A percentile compares a stretch with the other conserved stretches of the same genome.
These are phyloP conservation scores for Meteorus cinctellus DNA, from an alignment of 2,888 invertebrate genomes.

Conservation along the genomic window DNA sequence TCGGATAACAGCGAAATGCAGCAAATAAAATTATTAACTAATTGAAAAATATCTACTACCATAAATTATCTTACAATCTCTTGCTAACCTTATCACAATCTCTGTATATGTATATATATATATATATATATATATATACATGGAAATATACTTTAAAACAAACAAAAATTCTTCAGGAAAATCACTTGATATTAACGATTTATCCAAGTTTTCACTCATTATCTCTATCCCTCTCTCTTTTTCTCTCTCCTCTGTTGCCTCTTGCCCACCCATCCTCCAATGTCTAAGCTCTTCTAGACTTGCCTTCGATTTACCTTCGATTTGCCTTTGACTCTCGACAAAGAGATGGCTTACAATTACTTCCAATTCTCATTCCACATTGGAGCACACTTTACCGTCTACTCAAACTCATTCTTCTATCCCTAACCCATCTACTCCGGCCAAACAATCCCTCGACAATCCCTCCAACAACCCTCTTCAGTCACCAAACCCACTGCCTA, in stretches of 20 bases:
- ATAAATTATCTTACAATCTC: not conserved
- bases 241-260: too few species aligned
- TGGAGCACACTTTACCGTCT: slow-evolving; percentile 19
- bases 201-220: slow-evolving; percentile 44
- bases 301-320: slow-evolving; percentile 18
- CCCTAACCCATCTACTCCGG: not conserved
- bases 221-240: too few species aligned
- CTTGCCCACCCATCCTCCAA: not conserved
- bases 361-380: slow-evolving; percentile 13
- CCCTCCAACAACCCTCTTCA: not conserved
- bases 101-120: too few species aligned
- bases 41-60: not conserved
- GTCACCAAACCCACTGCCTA: slow-evolving; percentile 9
- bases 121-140: too few species aligned
- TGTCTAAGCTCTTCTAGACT: slow-evolving; percentile 28
- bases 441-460: too few species aligned
- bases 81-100: not conserved
- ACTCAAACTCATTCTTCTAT: not conserved
- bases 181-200: slow-evolving; percentile 34
- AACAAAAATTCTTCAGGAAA: not conserved
- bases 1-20: not conserved
- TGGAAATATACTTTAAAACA: not conserved
- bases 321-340: slow-evolving; percentile 28
- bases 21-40: not conserved
- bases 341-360: slow-evolving; percentile 32